These are phyloP conservation scores for Narcine bancroftii DNA, from an alignment of 2,113 vertebrate genomes.

Conservation along the genomic window DNA sequence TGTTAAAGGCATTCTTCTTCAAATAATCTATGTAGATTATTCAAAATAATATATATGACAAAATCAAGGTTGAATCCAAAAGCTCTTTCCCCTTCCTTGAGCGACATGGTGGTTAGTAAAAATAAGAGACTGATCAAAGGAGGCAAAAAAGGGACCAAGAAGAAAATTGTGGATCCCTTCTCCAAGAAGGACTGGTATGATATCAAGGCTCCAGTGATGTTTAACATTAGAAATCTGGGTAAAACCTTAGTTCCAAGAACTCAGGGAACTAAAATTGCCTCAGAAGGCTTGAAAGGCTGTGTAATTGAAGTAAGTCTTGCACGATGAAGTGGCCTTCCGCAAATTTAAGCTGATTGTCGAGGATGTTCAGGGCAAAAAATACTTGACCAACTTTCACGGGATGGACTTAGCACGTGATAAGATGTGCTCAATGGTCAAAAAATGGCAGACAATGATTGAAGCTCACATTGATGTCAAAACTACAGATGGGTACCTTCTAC, in stretches of 20 bases:
- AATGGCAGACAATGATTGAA: slow-evolving; percentile 99
- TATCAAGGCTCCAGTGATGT: slow-evolving; percentile 98
- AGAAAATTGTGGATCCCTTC: slow-evolving; percentile 98
- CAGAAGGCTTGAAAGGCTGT: slow-evolving; percentile 91
- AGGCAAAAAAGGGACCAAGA: slow-evolving; percentile 96
- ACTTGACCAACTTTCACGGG: slow-evolving; percentile 95
- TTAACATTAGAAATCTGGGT: slow-evolving; percentile 94
- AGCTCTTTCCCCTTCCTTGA: slow-evolving; percentile 71
- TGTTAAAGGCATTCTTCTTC: no score
- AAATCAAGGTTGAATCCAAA: no score
- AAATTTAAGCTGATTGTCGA: slow-evolving; percentile 96
- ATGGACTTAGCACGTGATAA: slow-evolving; percentile 98
- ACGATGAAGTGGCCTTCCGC: slow-evolving; percentile 95
- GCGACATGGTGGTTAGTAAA: slow-evolving; percentile 91
- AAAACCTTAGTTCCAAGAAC: slow-evolving; percentile 96
- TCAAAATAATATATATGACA: no score
- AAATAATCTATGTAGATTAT: no score
- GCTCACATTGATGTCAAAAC: slow-evolving; percentile 95
- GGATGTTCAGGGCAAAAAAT: slow-evolving; percentile 97
- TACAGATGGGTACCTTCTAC: slow-evolving; percentile 88
- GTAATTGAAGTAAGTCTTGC: slow-evolving; percentile 96
- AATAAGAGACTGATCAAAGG: slow-evolving; percentile 96
- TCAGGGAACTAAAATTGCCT: slow-evolving; percentile 97
- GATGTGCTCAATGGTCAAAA: slow-evolving; percentile 99
- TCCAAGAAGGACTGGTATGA: slow-evolving; percentile 99